Base-by-base conservation (phyloP, 2,797 vertebrate genomes). In the Tympanoctomys barrerae region DNA sequence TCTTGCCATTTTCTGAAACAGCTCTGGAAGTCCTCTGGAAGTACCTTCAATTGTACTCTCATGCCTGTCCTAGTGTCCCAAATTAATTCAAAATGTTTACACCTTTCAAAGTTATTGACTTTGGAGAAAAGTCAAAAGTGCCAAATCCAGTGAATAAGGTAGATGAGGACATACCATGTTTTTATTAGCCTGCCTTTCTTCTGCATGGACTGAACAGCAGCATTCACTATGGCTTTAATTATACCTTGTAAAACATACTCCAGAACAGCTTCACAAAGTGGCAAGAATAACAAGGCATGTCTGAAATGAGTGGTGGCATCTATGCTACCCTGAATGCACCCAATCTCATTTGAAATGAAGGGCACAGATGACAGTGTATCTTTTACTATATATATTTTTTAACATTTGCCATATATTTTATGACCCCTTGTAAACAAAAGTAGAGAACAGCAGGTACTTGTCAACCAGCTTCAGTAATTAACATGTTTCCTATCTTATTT, bases 381-480 rank as follows among this genome's bases (percentile, higher is more conserved):
- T 75, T 46, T 75, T 75, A 75, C 42, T 28, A 42, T 75, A 46
- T 28, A 28, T 24, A 39, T 49, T 75, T 75, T 42, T 46, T 28
- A 75, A 75, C 24, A 75, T 26, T 75, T 21, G 46, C 13, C 22
- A 26, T 46, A 31, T 46, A 75, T 46, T 75, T 28, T 46, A 75
- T 31, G 24, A 75, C 13, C 12, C 22, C 42, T 75, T 75, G 13
- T 75, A 49, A 75, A 78, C 61, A 90, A 82, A 80, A 92, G 68
- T 46, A 70, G 42, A 85, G 14, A 90, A 93, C 1, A 86, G 1
- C 28, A 89, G n/a, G n/a, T 78, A 78, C 42, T 4, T 24, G 54
- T 7, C 46, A 83, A 78, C 19, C 28, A 86, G 52, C 61, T 90
- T 90, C 70, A 90, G 12, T 59, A 71, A 94, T 9, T 80, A 92